Evolutionary conservation across 2,113 vertebrate genomes (phyloP).

Genomic region (Ciconia boyciana): DNA sequence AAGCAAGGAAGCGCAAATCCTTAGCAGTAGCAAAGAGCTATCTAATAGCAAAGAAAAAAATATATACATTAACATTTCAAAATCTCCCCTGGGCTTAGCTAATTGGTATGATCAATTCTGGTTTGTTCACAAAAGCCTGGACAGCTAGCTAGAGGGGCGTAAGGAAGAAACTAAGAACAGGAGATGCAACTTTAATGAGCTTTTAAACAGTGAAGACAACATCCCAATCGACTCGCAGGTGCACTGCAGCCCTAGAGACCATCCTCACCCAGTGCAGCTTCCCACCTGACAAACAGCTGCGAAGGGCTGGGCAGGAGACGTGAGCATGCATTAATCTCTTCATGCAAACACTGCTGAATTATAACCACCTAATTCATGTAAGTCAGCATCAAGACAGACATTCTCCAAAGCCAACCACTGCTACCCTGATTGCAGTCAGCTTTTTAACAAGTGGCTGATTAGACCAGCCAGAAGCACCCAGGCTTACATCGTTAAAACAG

Average conservation of each 20-base stretch:
- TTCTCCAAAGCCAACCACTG: neutral
- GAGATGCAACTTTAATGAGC: constrained; percentile 28
- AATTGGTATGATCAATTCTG: constrained; percentile 55
- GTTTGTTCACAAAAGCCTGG: constrained; percentile 43
- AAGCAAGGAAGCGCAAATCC: neutral
- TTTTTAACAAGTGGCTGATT: neutral
- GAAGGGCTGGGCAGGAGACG: neutral
- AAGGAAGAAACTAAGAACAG: neutral
- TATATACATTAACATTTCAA: constrained; percentile 14
- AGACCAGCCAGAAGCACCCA: neutral
- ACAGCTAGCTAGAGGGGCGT: neutral
- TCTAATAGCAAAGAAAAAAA: neutral
- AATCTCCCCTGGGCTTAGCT: constrained; percentile 21
- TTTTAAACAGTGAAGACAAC: constrained; percentile 1
- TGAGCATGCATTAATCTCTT: neutral
- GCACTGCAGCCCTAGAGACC: neutral
- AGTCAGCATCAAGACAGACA: neutral
- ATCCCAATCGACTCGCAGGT: neutral
- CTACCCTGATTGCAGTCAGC: neutral
- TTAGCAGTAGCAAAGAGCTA: neutral
- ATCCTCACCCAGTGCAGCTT: neutral
- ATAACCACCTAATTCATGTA: neutral
- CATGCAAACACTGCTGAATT: neutral
- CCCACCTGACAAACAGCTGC: neutral
- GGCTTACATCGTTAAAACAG: neutral